Percentiles rank a stretch among this genome's conserved stretches.
Conservation (phyloP, 2,797 vertebrate genomes). For the Erethizon dorsatum region DNA sequence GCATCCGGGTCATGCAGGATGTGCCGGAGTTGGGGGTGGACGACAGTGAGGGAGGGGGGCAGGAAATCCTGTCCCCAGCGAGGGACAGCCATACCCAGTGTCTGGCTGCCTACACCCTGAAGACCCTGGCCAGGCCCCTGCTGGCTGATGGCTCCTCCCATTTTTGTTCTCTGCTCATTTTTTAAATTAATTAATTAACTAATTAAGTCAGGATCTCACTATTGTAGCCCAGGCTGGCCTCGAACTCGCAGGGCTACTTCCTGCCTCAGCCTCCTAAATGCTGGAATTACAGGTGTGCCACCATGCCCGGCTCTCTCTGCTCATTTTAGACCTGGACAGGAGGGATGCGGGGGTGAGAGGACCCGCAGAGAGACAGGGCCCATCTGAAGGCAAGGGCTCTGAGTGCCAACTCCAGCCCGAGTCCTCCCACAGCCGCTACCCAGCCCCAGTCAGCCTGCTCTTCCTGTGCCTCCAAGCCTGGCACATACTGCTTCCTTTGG, state of each 20-base stretch:
- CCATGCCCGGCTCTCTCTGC: too few species aligned
- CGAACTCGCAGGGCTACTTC: too few species aligned
- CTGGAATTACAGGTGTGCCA: too few species aligned
- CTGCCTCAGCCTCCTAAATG: too few species aligned
- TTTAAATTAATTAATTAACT: too few species aligned
- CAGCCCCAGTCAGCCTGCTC: not conserved
- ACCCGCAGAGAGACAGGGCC: not conserved
- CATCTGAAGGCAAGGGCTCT: not conserved
- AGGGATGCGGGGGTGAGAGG: not conserved
- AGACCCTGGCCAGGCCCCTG: not conserved
- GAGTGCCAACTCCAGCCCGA: accelerated
- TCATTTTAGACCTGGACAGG: too few species aligned
- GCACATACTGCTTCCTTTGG: not conserved
- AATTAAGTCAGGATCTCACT: too few species aligned
- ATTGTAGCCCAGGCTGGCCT: too few species aligned
- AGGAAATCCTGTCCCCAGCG: not conserved
- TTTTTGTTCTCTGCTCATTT: not conserved
- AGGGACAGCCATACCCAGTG: not conserved
- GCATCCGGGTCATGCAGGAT: not conserved
- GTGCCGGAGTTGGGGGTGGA: not conserved
- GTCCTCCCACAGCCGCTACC: not conserved
- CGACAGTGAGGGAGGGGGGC: not conserved
- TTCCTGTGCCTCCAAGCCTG: not conserved
- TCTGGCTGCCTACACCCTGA: not conserved
- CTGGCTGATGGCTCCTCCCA: not conserved